Percentiles rank a stretch among this genome's conserved stretches.
These are phyloP conservation scores for Neolamprologus longior DNA, from an alignment of 2,113 vertebrate species.

Conservation along the genomic window DNA sequence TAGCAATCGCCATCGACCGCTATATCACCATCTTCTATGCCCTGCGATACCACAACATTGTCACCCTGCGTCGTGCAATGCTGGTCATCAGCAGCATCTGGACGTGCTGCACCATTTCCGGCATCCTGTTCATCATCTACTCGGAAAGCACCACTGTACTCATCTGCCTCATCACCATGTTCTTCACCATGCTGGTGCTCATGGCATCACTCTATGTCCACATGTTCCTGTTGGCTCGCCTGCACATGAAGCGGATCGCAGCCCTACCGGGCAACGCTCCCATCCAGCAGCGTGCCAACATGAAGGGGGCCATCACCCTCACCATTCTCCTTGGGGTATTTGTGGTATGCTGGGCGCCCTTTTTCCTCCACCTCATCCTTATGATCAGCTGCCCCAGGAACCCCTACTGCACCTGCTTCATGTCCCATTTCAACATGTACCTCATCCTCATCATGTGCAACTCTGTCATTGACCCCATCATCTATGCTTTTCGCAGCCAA, in stretches of 20 bases:
- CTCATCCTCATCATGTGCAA: constrained; percentile 97
- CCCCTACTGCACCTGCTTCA: constrained; percentile 93
- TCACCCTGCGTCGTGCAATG: constrained; percentile 78
- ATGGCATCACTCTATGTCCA: constrained; percentile 94
- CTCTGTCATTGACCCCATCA: constrained; percentile 90
- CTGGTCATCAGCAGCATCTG: constrained; percentile 82
- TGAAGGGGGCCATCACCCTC: constrained; percentile 91
- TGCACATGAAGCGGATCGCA: constrained; percentile 89
- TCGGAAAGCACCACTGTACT: constrained; percentile 86
- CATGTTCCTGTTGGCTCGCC: constrained; percentile 91
- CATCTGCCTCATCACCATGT: constrained; percentile 90
- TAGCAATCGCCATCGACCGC: constrained; percentile 90
- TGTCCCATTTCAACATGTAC: constrained; percentile 96
- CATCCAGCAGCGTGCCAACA: constrained; percentile 83
- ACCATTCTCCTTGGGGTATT: constrained; percentile 93
- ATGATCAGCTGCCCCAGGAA: constrained; percentile 91
- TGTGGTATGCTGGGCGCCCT: constrained; percentile 93
- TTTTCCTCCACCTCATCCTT: constrained; percentile 90
- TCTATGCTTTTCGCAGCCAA: constrained; percentile 92
- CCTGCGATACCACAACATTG: constrained; percentile 89
- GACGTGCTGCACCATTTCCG: constrained; percentile 80
- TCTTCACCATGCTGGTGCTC: constrained; percentile 92
- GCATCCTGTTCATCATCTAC: constrained; percentile 88
- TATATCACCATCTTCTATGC: constrained; percentile 97
- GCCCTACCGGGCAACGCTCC: constrained; percentile 79